These are phyloP conservation scores for Dicentrarchus labrax DNA, from an alignment of 2,113 vertebrate species.

Conservation along the genomic window DNA sequence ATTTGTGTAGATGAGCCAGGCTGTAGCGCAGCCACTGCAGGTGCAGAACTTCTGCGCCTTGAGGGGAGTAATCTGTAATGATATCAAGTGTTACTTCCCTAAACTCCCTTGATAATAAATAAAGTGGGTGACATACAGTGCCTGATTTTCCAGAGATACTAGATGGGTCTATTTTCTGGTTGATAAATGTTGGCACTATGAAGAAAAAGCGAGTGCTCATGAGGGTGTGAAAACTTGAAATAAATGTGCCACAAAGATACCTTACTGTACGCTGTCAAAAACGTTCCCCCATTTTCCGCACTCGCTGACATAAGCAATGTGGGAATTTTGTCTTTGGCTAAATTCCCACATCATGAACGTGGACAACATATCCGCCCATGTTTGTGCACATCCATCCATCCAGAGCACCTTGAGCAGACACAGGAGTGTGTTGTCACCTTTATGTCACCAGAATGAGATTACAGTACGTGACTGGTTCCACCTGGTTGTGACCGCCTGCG, in stretches of 20 bases:
- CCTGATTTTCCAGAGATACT: constrained; percentile 25
- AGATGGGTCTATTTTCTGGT: constrained; percentile 47
- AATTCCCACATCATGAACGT: background rate
- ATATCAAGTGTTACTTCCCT: constrained; percentile 42
- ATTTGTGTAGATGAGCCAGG: constrained; percentile 38
- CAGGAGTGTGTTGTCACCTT: constrained; percentile 17
- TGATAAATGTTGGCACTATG: constrained; percentile 30
- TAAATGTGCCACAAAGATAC: constrained; percentile 1
- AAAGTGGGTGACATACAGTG: constrained; percentile 26
- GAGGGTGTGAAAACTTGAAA: constrained; percentile 10
- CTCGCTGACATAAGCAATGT: background rate
- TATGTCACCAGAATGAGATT: constrained; percentile 31
- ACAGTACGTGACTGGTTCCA: constrained; percentile 55
- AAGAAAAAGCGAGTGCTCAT: constrained; percentile 13
- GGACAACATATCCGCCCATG: background rate
- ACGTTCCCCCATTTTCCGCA: background rate
- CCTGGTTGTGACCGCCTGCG: constrained; percentile 60
- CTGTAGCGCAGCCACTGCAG: constrained; percentile 11
- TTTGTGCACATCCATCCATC: constrained; percentile 10
- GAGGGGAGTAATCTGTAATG: constrained; percentile 26
- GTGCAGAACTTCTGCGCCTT: constrained; percentile 16
- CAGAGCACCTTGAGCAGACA: constrained; percentile 13
- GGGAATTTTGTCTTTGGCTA: background rate
- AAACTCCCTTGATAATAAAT: constrained; percentile 42
- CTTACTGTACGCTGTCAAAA: background rate